phyloP scores from a whole-genome alignment of 2,797 vertebrate species.

The Petrocephalus sullivani region DNA sequence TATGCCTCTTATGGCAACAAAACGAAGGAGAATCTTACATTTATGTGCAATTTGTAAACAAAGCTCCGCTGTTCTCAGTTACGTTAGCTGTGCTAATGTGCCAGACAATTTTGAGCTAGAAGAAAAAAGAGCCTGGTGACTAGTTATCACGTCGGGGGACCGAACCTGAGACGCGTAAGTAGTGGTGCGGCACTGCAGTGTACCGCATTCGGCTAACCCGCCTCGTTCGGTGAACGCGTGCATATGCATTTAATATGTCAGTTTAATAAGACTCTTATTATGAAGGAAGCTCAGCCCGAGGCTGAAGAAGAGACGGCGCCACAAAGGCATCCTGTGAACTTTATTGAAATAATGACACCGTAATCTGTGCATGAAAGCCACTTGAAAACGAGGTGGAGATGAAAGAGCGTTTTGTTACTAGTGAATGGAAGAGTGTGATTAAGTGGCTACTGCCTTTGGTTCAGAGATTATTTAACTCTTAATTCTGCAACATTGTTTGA shows the following conservation, averaged over 20 bases:
- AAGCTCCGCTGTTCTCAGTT: not conserved
- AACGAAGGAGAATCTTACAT: not conserved
- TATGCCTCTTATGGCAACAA: not conserved
- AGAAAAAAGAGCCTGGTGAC: not conserved
- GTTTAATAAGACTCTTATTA: not conserved
- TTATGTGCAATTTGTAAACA: not conserved
- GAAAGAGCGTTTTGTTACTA: not conserved
- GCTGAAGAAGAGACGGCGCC: not conserved
- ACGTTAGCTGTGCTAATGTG: not conserved
- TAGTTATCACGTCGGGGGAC: not conserved
- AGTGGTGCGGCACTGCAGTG: not conserved
- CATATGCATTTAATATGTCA: not conserved
- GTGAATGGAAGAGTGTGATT: not conserved
- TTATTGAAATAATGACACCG: not conserved
- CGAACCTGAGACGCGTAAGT: not conserved
- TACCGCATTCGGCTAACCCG: not conserved
- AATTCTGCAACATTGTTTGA: not conserved
- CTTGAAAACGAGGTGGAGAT: not conserved
- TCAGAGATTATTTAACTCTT: not conserved
- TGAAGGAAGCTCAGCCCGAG: not conserved
- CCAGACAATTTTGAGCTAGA: not conserved
- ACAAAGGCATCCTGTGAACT: not conserved
- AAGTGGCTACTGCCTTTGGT: not conserved
- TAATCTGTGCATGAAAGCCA: not conserved
- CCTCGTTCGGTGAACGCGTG: not conserved